Percentiles rank a stretch among this genome's conserved stretches.
phyloP scores from a whole-genome alignment of 1,140 invertebrate genomes.

The Camponotus pennsylvanicus region DNA sequence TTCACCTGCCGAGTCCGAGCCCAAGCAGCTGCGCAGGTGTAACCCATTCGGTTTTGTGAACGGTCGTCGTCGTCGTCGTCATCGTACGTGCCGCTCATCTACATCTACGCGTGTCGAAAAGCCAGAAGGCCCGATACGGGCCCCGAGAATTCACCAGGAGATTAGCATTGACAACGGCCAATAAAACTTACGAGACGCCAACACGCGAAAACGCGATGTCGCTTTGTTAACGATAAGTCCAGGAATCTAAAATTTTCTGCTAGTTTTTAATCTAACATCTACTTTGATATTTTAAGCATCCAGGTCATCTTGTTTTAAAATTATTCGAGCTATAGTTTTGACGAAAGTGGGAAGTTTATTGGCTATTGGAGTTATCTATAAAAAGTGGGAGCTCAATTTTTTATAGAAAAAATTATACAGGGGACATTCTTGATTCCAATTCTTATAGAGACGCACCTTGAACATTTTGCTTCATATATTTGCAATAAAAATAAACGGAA shows the following conservation, averaged over 20 bases:
- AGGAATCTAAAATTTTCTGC: neutral
- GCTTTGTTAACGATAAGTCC: neutral
- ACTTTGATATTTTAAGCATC: too few relatives aligned
- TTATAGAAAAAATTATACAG: too few relatives aligned
- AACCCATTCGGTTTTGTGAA: conserved; percentile 82
- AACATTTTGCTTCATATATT: too few relatives aligned
- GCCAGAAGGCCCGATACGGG: conserved; percentile 37
- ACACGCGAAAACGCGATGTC: neutral
- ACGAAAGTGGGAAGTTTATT: too few relatives aligned
- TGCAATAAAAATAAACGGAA: too few relatives aligned
- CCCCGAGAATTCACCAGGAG: conserved; percentile 14
- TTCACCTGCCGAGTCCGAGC: conserved; percentile 82
- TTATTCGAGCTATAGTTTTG: too few relatives aligned
- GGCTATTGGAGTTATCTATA: too few relatives aligned
- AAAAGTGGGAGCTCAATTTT: too few relatives aligned
- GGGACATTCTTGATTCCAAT: too few relatives aligned
- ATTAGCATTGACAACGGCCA: conserved; percentile 46
- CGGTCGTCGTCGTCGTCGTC: conserved; percentile 45
- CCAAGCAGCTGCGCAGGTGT: conserved; percentile 84
- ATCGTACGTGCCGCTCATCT: conserved; percentile 53
- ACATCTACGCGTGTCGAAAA: conserved; percentile 42
- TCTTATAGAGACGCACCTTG: too few relatives aligned
- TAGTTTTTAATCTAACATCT: too few relatives aligned
- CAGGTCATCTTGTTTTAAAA: too few relatives aligned
- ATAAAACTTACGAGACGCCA: conserved; percentile 23